Conservation (phyloP, 2,113 vertebrate genomes). For the Anas platyrhynchos region DNA sequence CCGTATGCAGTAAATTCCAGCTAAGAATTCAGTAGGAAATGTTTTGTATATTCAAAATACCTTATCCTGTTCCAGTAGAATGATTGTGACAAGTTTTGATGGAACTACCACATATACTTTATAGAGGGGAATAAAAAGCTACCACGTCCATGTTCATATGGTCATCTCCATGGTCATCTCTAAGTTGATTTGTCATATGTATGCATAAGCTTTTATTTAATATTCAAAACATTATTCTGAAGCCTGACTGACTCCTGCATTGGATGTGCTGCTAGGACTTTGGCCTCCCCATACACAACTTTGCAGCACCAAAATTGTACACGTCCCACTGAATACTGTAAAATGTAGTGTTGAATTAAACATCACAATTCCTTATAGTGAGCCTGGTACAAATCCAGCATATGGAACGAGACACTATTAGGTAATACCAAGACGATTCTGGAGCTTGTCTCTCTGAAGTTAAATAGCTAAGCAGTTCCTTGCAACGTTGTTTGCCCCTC, state of each 20-base stretch:
- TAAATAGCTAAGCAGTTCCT: not conserved
- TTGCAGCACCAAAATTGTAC: not conserved
- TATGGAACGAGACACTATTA: not conserved
- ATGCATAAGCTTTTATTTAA: conserved; percentile 10
- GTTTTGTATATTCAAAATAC: not conserved
- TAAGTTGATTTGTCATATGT: not conserved
- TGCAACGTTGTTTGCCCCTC: not conserved
- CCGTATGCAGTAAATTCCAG: not conserved
- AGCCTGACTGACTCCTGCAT: not conserved
- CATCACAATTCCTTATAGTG: not conserved
- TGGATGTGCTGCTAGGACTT: not conserved
- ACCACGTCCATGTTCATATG: not conserved
- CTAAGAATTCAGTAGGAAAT: not conserved
- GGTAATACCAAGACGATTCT: not conserved
- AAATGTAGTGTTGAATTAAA: not conserved
- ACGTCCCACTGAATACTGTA: not conserved
- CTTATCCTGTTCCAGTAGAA: not conserved
- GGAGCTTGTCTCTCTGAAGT: not conserved
- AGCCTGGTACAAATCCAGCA: not conserved
- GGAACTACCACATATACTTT: conserved; percentile 9
- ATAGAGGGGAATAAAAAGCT: conserved; percentile 23
- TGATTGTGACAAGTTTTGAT: conserved; percentile 21
- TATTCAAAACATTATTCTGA: conserved; percentile 6
- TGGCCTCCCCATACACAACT: not conserved
- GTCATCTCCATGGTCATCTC: not conserved